A percentile compares a stretch with the other conserved stretches of the same genome.
Conservation (phyloP, 2,797 vertebrate genomes). For the Chanos chanos region DNA sequence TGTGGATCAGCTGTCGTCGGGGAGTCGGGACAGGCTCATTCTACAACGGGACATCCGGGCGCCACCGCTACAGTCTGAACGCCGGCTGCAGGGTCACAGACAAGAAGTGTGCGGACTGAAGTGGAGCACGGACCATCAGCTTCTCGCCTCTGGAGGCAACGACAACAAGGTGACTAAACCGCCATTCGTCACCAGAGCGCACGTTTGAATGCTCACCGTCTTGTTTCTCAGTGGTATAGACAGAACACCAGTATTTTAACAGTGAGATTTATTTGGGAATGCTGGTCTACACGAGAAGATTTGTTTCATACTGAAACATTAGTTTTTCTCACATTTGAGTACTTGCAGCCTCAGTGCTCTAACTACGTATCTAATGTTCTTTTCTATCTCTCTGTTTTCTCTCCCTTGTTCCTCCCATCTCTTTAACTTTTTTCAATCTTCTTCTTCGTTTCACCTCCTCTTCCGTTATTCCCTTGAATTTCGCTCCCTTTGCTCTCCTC, state of each 20-base stretch:
- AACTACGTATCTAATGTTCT: not conserved
- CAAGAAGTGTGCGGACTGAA: constrained; percentile 98
- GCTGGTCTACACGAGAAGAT: too few species aligned
- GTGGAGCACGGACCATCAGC: constrained; percentile 98
- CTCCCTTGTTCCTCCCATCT: not conserved
- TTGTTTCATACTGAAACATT: too few species aligned
- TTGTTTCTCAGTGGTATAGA: too few species aligned
- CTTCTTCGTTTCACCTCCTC: constrained; percentile 29
- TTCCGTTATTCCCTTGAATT: not conserved
- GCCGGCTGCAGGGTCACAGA: constrained; percentile 94
- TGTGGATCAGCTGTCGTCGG: constrained; percentile 93
- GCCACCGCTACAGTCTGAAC: constrained; percentile 90
- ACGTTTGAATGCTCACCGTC: too few species aligned
- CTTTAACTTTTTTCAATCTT: not conserved
- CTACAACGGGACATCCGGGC: constrained; percentile 93
- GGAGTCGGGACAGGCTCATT: constrained; percentile 94
- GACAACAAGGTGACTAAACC: constrained; percentile 93
- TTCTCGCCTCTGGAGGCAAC: constrained; percentile 95
- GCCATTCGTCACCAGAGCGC: too few species aligned
- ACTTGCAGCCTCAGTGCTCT: not conserved
- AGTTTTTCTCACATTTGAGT: not conserved
- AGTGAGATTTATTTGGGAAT: too few species aligned
- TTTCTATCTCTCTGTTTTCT: not conserved
- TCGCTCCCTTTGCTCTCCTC: not conserved
- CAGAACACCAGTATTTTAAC: too few species aligned